Evolutionary conservation across 2,888 invertebrate genomes (phyloP), one percentile per base, ranked within the genome.

Genomic region (Arrhopalites spinosus): DNA sequence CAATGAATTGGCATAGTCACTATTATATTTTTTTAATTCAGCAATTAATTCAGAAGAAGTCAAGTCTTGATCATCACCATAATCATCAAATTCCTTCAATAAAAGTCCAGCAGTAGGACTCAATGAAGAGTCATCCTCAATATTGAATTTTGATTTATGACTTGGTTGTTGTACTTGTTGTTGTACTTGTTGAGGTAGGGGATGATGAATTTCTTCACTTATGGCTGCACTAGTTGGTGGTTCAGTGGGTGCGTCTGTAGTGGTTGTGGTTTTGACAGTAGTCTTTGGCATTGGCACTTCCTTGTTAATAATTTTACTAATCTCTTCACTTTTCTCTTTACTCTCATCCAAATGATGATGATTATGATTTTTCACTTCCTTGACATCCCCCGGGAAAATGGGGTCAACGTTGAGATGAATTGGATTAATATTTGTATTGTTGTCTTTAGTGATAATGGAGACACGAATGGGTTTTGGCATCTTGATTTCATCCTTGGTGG

Each of bases 361-460:
- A 1, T 66, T 66, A 61, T 56, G 53, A 56, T 47, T 30, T 25
- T 73, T 73, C 17, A 53, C 30, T 67, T 61, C 66, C 66, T 50
- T 43, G 5, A 56, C 50, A 67, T 73, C 66, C 27, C 50, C 66
- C 50, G 27, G 27, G 30, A 64, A 73, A 50, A 73, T 47, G 2
- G 75, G 72, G 30, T 78, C 74, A 64, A 30, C 50, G 30, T 53
- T 53, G 25, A 73, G 27, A 8, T 53, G 50, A 20, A 66, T 66
- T 2, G 73, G 73, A 25, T 66, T 73, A n/a, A 70, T 70, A 59
- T 76, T 76, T 3, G 72, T 71, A 56, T 68, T 61, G 61, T 80
- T 78, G 43, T 82, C 81, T 50, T 81, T 82, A 1, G 78, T 74
- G 43, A 82, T 82, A 13, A 81, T 79, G 56, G 78, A 78, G 3